Conservation (phyloP, 2,113 vertebrate species). For the Tympanuchus pallidicinctus region DNA sequence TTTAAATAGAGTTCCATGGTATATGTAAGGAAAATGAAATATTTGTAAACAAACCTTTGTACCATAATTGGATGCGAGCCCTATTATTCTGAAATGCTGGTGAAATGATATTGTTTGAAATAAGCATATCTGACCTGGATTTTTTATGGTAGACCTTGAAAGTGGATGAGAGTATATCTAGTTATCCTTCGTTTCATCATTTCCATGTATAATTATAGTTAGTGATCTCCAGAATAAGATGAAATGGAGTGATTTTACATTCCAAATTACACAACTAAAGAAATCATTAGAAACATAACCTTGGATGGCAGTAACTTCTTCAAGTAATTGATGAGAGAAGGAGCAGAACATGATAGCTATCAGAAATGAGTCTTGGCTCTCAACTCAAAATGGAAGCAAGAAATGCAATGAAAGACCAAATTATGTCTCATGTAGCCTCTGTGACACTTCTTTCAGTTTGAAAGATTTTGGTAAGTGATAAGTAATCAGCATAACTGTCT, state of each 20-base stretch:
- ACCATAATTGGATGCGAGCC: neutral
- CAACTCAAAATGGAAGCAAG: slow-evolving; percentile 30
- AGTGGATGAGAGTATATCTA: slow-evolving; percentile 17
- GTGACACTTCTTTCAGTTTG: slow-evolving; percentile 23
- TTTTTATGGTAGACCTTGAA: neutral
- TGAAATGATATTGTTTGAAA: neutral
- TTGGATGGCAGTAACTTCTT: slow-evolving; percentile 45
- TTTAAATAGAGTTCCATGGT: neutral
- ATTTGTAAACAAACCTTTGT: neutral
- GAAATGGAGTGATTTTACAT: slow-evolving; percentile 48
- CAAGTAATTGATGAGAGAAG: slow-evolving; percentile 59
- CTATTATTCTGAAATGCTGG: neutral
- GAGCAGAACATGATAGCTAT: slow-evolving; percentile 53
- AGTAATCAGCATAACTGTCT: slow-evolving; percentile 33
- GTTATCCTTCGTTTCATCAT: slow-evolving; percentile 18
- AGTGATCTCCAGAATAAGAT: slow-evolving; percentile 43
- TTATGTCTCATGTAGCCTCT: neutral
- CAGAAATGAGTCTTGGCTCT: slow-evolving; percentile 5
- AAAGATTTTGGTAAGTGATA: slow-evolving; percentile 48
- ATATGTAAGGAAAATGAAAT: neutral
- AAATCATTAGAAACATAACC: slow-evolving; percentile 50
- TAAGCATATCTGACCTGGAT: neutral
- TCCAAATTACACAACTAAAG: slow-evolving; percentile 64
- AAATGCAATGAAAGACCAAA: slow-evolving; percentile 31
- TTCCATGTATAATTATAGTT: slow-evolving; percentile 52